phyloP scores from a whole-genome alignment of 2,113 vertebrate genomes.

The Rafetus swinhoei region DNA sequence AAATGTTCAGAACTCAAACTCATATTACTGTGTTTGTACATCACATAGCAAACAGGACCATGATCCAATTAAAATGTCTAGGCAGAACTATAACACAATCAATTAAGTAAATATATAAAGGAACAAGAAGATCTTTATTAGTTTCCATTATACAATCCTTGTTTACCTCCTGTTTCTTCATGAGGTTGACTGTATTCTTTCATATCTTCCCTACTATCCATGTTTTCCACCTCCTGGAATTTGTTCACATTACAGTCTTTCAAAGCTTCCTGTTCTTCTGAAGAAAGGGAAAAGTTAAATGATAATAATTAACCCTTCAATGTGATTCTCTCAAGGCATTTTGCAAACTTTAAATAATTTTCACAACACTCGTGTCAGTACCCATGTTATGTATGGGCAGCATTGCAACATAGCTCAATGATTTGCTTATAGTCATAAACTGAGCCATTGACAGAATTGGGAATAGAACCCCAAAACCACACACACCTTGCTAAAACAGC shows the following conservation, averaged over 20 bases:
- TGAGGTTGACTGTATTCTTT: constrained; percentile 62
- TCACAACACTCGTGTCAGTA: neutral
- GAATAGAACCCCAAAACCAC: neutral
- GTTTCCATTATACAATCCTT: neutral
- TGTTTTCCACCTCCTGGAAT: constrained; percentile 73
- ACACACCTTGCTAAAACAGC: neutral
- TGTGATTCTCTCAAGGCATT: neutral
- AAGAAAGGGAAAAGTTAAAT: neutral
- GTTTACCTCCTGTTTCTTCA: constrained; percentile 78
- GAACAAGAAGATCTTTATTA: neutral
- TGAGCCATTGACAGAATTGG: neutral
- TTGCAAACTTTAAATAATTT: neutral
- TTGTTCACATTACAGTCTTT: constrained; percentile 71
- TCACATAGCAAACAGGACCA: neutral
- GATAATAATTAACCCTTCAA: neutral
- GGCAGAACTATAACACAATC: neutral
- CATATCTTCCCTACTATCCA: constrained; percentile 67
- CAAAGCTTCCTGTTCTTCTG: constrained; percentile 74
- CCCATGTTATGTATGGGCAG: fast-evolving
- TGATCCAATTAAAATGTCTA: neutral
- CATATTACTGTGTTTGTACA: neutral
- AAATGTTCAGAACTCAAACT: neutral
- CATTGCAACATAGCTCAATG: fast-evolving
- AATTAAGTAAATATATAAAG: neutral
- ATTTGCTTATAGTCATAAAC: neutral